Evolutionary conservation across 2,113 vertebrate genomes (phyloP).

Genomic region (Syngnathus scovelli): DNA sequence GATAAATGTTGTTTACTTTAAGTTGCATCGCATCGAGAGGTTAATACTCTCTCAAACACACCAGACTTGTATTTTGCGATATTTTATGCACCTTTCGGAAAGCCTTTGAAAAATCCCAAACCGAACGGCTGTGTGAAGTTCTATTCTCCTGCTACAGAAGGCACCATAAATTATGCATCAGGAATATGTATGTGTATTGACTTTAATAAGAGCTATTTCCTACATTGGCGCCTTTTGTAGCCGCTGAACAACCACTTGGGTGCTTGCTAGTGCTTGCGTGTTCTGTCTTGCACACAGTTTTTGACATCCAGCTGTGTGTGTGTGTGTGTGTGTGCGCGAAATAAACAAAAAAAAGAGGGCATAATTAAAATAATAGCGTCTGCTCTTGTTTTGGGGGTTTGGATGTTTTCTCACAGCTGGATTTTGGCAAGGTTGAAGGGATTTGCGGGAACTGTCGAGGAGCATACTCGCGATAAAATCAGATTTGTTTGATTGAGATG

Average conservation of each 20-base stretch:
- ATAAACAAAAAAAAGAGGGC: slow-evolving; percentile 51
- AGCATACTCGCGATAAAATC: slow-evolving; percentile 51
- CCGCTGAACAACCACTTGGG: slow-evolving; percentile 68
- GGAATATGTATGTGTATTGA: slow-evolving; percentile 74
- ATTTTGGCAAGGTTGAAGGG: slow-evolving; percentile 52
- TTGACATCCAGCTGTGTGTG: slow-evolving; percentile 34
- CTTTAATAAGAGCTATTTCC: slow-evolving; percentile 72
- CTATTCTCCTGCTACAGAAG: slow-evolving; percentile 63
- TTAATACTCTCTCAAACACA: slow-evolving; percentile 31
- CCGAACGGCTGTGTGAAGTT: slow-evolving; percentile 48
- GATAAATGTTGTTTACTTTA: background rate
- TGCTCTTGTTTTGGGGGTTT: slow-evolving; percentile 52
- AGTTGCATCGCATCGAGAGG: slow-evolving; percentile 19
- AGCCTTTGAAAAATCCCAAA: slow-evolving; percentile 67
- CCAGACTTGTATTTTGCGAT: slow-evolving; percentile 31
- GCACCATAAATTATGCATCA: slow-evolving; percentile 76
- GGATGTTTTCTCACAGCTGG: slow-evolving; percentile 39
- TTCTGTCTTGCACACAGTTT: slow-evolving; percentile 32
- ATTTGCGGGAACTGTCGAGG: slow-evolving; percentile 53
- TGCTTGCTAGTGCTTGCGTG: slow-evolving; percentile 49
- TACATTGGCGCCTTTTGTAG: slow-evolving; percentile 66
- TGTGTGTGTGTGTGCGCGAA: background rate
- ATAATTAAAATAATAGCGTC: slow-evolving; percentile 66
- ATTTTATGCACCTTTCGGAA: slow-evolving; percentile 48
- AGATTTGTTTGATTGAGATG: slow-evolving; percentile 48